Evolutionary conservation across 2,113 vertebrate species (phyloP).

Genomic region (Prietella phreatophila): DNA sequence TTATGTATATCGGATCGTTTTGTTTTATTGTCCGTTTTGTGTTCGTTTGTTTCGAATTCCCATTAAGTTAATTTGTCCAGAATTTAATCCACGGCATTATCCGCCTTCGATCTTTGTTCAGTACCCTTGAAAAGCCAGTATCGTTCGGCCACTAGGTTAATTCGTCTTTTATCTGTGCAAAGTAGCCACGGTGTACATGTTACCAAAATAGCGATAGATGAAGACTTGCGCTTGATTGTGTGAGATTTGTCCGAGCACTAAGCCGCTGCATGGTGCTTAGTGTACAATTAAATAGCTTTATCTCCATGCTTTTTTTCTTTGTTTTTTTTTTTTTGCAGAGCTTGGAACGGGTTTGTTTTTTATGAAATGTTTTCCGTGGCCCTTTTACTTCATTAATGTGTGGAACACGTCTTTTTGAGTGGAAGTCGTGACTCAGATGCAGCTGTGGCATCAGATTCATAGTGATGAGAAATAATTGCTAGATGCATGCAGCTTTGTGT

Average conservation of each 20-base stretch:
- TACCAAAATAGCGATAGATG: background rate
- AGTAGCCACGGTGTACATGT: background rate
- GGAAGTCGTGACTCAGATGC: constrained; percentile 30
- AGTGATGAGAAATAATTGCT: constrained; percentile 19
- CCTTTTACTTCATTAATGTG: constrained; percentile 6
- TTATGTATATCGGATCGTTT: background rate
- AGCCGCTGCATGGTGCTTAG: background rate
- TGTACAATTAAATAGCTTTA: background rate
- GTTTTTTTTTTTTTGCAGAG: background rate
- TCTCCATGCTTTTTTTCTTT: background rate
- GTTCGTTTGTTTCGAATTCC: background rate
- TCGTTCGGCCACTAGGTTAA: background rate
- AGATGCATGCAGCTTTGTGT: constrained; percentile 19
- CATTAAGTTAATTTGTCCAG: constrained; percentile 2
- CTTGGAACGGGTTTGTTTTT: no score
- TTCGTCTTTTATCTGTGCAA: background rate
- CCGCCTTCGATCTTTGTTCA: background rate
- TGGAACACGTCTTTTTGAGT: constrained; percentile 8
- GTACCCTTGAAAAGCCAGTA: background rate
- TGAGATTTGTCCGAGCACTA: no score
- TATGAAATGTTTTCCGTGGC: no score
- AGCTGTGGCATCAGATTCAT: constrained; percentile 17
- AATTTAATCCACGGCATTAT: background rate
- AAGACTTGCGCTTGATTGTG: background rate
- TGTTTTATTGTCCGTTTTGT: background rate